A percentile compares a stretch with the other conserved stretches of the same genome.
These are phyloP conservation scores for Loxodonta africana DNA, from an alignment of 2,113 vertebrate genomes.

Conservation along the genomic window DNA sequence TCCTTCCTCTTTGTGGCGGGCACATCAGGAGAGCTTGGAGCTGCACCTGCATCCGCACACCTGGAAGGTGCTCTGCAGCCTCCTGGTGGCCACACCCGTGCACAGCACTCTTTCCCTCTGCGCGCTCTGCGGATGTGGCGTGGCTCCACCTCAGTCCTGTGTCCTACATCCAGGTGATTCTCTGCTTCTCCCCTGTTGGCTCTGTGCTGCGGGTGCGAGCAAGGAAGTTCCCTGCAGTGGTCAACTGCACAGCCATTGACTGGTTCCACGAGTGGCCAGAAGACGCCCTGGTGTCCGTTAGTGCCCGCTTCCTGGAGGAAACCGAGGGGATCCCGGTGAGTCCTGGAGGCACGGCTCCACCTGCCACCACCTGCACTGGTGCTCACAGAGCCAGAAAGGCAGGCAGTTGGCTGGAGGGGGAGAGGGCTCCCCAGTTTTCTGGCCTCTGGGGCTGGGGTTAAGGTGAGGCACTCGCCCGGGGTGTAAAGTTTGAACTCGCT, in stretches of 20 bases:
- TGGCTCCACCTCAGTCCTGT: rapidly evolving
- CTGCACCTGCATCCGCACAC: not conserved
- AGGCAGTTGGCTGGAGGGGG: too few species aligned
- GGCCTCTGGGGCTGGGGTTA: not conserved
- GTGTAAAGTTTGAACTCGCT: too few species aligned
- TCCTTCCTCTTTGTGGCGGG: rapidly evolving
- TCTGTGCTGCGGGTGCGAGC: constrained; percentile 88
- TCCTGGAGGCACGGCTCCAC: rapidly evolving
- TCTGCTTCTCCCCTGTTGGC: constrained; percentile 91
- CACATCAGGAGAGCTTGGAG: too few species aligned
- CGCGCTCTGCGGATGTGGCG: rapidly evolving
- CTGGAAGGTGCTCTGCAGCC: rapidly evolving
- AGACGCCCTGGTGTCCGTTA: constrained; percentile 88
- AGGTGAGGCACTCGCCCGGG: not conserved
- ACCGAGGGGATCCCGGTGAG: constrained; percentile 85
- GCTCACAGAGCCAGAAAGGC: rapidly evolving
- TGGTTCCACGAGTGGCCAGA: constrained; percentile 91
- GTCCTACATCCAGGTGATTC: constrained; percentile 84
- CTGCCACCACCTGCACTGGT: rapidly evolving
- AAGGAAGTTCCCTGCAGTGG: constrained; percentile 87
- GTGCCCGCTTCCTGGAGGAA: constrained; percentile 88
- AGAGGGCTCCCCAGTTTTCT: rapidly evolving
- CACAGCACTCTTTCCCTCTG: not conserved
- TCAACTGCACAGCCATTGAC: constrained; percentile 90
- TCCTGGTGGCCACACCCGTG: rapidly evolving